A percentile compares a stretch with the other conserved stretches of the same genome.
phyloP scores from a whole-genome alignment of 1,140 invertebrate genomes.

The Leptinotarsa lineolata region DNA sequence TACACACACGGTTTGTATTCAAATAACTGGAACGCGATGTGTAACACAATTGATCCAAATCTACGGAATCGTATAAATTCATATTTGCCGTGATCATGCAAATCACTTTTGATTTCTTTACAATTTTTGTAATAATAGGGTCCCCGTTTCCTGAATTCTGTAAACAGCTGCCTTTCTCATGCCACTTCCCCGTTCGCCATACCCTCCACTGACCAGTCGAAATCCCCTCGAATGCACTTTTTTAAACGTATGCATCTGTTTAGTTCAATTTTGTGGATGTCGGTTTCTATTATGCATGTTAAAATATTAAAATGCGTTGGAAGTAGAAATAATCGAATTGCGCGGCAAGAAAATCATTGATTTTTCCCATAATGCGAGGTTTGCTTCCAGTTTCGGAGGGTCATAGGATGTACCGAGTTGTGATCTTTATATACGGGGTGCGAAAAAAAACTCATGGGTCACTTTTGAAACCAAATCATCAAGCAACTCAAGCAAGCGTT shows the following conservation, averaged over 20 bases:
- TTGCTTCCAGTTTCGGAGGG: conserved; percentile 1
- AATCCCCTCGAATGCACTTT: conserved; percentile 38
- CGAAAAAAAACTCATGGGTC: background rate
- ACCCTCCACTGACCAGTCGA: conserved; percentile 36
- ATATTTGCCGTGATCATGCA: conserved; percentile 37
- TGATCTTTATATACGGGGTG: background rate
- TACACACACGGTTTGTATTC: conserved; percentile 26
- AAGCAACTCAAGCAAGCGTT: too few relatives aligned
- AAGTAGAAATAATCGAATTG: conserved; percentile 17
- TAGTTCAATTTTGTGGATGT: conserved; percentile 18
- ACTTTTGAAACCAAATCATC: too few relatives aligned
- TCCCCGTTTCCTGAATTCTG: conserved; percentile 50
- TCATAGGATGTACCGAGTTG: background rate
- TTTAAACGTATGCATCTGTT: conserved; percentile 51
- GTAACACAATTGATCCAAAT: conserved; percentile 10
- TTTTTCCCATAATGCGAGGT: conserved; percentile 1
- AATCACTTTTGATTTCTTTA: conserved; percentile 47
- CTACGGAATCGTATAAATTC: conserved; percentile 32
- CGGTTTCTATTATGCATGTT: conserved; percentile 31
- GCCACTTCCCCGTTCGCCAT: conserved; percentile 24
- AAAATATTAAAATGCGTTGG: conserved; percentile 27
- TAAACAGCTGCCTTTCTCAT: conserved; percentile 47
- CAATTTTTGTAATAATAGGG: conserved; percentile 41
- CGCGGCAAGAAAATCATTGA: conserved; percentile 9
- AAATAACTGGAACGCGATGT: conserved; percentile 21